A percentile compares a stretch with the other conserved stretches of the same genome.
Conservation (phyloP, 1,140 invertebrate species). For the Drosophila quadrilineata region DNA sequence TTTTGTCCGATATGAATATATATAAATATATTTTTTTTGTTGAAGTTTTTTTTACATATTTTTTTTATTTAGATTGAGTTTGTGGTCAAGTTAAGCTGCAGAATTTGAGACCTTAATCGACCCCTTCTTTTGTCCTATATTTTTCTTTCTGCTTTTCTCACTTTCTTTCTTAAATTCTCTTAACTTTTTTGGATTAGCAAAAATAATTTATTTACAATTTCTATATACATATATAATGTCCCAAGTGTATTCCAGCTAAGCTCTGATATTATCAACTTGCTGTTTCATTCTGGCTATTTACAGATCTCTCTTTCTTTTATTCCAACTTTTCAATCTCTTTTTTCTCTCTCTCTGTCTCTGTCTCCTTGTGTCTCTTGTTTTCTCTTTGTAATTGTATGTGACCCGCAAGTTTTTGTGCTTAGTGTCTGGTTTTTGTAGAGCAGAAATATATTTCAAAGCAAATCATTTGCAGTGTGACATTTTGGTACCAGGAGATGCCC, state of each 20-base stretch:
- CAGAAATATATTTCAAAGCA: constrained; percentile 1
- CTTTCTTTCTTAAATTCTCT: too few relatives aligned
- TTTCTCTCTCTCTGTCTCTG: not conserved
- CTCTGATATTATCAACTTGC: constrained; percentile 13
- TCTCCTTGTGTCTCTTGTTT: too few relatives aligned
- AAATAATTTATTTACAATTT: constrained; percentile 24
- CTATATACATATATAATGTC: constrained; percentile 26
- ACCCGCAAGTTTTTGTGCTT: not conserved
- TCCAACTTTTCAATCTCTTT: too few relatives aligned
- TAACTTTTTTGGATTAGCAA: too few relatives aligned
- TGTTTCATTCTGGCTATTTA: not conserved
- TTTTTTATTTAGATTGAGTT: constrained; percentile 25
- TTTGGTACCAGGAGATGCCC: not conserved
- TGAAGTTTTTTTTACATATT: constrained; percentile 43
- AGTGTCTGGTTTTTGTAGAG: not conserved
- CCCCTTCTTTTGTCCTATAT: too few relatives aligned
- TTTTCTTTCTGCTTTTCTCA: constrained; percentile 1
- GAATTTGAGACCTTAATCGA: too few relatives aligned
- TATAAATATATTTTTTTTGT: too few relatives aligned
- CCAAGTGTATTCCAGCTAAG: constrained; percentile 25
- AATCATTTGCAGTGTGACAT: not conserved
- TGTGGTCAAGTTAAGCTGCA: too few relatives aligned
- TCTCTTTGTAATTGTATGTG: not conserved
- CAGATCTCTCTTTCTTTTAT: too few relatives aligned
- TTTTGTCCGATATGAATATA: too few relatives aligned